Evolutionary conservation across 2,113 vertebrate species (phyloP).

Genomic region (Xenopus tropicalis): DNA sequence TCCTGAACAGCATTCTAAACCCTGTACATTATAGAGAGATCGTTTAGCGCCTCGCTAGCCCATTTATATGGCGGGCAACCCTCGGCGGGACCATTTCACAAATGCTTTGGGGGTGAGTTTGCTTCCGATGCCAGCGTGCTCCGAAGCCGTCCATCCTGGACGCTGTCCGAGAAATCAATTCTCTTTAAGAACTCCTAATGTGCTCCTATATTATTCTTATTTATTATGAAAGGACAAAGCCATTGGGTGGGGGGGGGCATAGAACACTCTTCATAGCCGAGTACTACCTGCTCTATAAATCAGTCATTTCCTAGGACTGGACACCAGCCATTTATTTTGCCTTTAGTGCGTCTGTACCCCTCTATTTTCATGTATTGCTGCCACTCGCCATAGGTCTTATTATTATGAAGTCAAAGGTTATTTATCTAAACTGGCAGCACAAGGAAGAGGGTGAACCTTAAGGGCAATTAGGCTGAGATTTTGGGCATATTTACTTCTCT

Average conservation of each 20-base stretch:
- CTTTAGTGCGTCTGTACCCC: too few relatives aligned
- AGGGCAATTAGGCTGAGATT: too few relatives aligned
- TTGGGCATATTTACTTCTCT: too few relatives aligned
- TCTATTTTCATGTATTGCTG: too few relatives aligned
- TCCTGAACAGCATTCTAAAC: not conserved
- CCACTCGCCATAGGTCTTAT: too few relatives aligned
- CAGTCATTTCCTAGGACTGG: slow-evolving; percentile 4
- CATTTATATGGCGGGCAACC: slow-evolving; percentile 5
- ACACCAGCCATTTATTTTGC: not conserved
- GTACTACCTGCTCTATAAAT: not conserved
- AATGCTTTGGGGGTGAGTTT: not conserved
- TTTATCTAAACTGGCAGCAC: too few relatives aligned
- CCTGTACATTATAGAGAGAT: not conserved
- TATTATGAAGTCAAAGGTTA: too few relatives aligned
- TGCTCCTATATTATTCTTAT: not conserved
- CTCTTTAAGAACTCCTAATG: slow-evolving; percentile 11
- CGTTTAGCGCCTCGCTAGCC: slow-evolving; percentile 8
- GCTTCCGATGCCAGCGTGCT: not conserved
- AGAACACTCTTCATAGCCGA: too few relatives aligned
- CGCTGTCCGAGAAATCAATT: slow-evolving; percentile 8
- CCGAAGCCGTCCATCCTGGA: not conserved
- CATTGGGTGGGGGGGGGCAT: not conserved
- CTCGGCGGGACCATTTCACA: not conserved
- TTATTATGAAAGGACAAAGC: slow-evolving; percentile 8
- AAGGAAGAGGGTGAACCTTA: too few relatives aligned